Conservation (phyloP, 2,888 invertebrate genomes). For the Bombylius major region DNA sequence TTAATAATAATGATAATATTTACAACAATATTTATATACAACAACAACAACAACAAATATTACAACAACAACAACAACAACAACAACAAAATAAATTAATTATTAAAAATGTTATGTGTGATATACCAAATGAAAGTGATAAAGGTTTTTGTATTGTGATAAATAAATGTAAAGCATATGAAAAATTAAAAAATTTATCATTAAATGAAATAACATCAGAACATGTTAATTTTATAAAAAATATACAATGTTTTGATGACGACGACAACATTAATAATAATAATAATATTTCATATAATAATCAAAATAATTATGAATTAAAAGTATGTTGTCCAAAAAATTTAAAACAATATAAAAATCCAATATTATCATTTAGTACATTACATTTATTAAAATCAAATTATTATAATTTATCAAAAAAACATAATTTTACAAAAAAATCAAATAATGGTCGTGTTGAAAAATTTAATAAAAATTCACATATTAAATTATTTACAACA, state of each 20-base stretch:
- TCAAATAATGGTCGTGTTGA: too few species aligned
- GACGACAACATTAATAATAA: background rate
- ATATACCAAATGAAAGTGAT: constrained; percentile 32
- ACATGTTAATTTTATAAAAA: constrained; percentile 18
- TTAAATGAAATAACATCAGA: background rate
- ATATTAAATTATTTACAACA: background rate
- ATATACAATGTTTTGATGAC: constrained; percentile 24
- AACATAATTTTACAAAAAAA: too few species aligned
- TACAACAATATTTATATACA: background rate
- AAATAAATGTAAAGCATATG: constrained; percentile 26
- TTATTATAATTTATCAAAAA: too few species aligned
- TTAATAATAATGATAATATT: background rate
- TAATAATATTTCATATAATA: constrained; percentile 10
- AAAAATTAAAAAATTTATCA: constrained; percentile 26
- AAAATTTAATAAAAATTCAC: too few species aligned
- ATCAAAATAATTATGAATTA: background rate
- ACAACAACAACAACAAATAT: too few species aligned
- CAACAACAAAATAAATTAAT: too few species aligned
- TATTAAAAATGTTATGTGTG: constrained; percentile 16
- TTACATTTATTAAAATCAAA: background rate
- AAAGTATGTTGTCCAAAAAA: constrained; percentile 30
- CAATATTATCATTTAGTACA: constrained; percentile 21
- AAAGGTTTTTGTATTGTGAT: constrained; percentile 26
- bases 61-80: too few species aligned
- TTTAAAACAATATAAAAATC: constrained; percentile 26